Percentiles rank a stretch among this genome's conserved stretches.
Evolutionary conservation across 1,140 invertebrate genomes (phyloP).

Genomic region (Lepidurus apus): DNA sequence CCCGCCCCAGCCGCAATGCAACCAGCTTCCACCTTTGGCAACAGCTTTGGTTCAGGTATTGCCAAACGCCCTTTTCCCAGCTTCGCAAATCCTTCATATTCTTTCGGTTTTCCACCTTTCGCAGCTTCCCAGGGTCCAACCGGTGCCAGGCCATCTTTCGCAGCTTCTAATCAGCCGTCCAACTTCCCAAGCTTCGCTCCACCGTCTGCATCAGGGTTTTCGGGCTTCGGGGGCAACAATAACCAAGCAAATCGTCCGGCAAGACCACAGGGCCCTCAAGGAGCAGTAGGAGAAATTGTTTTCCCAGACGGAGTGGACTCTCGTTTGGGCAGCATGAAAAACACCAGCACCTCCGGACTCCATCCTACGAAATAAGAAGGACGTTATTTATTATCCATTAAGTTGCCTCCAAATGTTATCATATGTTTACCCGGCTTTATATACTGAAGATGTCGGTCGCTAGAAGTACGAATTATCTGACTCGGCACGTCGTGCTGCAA

Average conservation of each 20-base stretch:
- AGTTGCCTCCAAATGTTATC: neutral
- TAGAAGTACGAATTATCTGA: no score
- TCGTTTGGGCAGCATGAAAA: neutral
- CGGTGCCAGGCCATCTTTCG: neutral
- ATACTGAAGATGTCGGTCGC: neutral
- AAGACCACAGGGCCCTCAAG: neutral
- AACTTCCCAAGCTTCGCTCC: neutral
- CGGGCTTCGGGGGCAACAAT: neutral
- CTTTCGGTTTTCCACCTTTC: slow-evolving; percentile 8
- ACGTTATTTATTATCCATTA: neutral
- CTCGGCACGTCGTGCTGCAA: no score
- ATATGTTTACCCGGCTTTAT: neutral
- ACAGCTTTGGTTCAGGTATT: slow-evolving; percentile 5
- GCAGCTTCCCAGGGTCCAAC: neutral
- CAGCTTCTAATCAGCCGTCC: neutral
- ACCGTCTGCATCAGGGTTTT: neutral
- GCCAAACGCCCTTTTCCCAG: slow-evolving; percentile 1
- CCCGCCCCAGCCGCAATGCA: neutral
- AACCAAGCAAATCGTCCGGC: neutral
- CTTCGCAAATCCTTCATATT: neutral
- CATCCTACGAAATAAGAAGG: neutral
- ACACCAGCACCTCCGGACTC: neutral
- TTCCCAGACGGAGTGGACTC: slow-evolving; percentile 11
- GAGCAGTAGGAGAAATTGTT: neutral
- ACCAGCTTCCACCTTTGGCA: neutral